These are phyloP conservation scores for Rhineura floridana DNA, from an alignment of 2,113 vertebrate species.

Conservation along the genomic window DNA sequence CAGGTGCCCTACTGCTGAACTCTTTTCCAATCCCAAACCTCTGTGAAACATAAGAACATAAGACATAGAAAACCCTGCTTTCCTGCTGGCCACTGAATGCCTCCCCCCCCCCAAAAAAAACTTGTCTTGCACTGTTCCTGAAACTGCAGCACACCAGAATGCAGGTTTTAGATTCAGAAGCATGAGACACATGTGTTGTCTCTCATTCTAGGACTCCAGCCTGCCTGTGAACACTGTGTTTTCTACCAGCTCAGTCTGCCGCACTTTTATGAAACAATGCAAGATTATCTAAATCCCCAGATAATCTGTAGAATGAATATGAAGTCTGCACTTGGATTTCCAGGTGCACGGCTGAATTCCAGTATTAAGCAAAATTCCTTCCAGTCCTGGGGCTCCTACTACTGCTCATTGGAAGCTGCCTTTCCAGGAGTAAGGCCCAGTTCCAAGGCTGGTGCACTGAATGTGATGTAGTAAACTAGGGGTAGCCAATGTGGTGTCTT, in stretches of 20 bases:
- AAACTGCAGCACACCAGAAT: neutral
- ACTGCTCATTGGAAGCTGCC: neutral
- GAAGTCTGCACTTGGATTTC: neutral
- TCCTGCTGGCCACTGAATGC: neutral
- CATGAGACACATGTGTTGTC: too few relatives aligned
- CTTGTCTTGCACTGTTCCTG: neutral
- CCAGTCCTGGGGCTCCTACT: neutral
- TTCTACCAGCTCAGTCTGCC: neutral
- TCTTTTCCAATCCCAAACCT: neutral
- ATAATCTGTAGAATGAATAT: neutral
- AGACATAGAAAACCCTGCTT: neutral
- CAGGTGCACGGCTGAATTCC: neutral
- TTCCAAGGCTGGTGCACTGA: neutral
- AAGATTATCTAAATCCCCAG: slow-evolving; percentile 8
- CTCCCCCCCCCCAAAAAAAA: too few relatives aligned
- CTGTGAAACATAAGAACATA: neutral
- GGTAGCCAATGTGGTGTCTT: too few relatives aligned
- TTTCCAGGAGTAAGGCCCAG: neutral
- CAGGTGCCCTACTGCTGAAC: neutral
- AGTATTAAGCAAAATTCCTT: neutral
- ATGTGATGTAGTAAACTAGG: neutral
- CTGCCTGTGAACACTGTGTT: neutral
- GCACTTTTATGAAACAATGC: neutral
- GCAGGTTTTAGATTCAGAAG: neutral
- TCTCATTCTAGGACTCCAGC: neutral